Conservation (phyloP, 2,113 vertebrate genomes). For the Oxygymnocypris stewartii region DNA sequence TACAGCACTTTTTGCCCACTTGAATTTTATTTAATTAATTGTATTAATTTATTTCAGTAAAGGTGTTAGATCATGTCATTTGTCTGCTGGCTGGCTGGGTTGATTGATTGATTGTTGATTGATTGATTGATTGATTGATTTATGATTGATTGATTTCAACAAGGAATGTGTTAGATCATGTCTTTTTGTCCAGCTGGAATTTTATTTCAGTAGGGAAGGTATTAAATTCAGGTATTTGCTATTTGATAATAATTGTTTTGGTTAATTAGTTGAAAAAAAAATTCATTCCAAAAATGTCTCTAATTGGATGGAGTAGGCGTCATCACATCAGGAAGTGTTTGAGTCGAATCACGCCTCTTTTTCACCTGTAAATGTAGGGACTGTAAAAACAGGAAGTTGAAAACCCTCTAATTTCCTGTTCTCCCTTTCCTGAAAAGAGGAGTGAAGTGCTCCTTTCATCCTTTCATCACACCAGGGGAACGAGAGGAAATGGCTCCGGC, state of each 20-base stretch:
- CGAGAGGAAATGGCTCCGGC: conserved; percentile 52
- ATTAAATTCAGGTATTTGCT: neutral
- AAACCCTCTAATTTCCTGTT: conserved; percentile 42
- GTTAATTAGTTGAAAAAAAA: neutral
- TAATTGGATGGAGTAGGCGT: conserved; percentile 14
- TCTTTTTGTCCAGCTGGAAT: too few relatives aligned
- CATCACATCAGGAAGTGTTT: conserved; percentile 15
- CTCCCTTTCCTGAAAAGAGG: conserved; percentile 37
- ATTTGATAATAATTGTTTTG: neutral
- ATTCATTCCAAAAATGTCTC: conserved; percentile 5
- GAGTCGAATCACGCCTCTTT: neutral
- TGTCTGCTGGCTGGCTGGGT: neutral
- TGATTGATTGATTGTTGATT: too few relatives aligned
- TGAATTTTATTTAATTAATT: neutral
- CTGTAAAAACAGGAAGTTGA: conserved; percentile 41
- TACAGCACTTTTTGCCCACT: too few relatives aligned
- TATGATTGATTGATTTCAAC: neutral
- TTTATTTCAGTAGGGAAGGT: neutral
- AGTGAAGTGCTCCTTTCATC: conserved; percentile 53
- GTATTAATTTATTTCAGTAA: neutral
- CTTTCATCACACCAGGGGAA: conserved; percentile 45
- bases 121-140: neutral
- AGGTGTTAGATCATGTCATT: neutral
- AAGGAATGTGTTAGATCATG: too few relatives aligned
- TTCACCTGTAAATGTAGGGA: conserved; percentile 26